Base-by-base conservation (phyloP, 2,797 vertebrate species). In the Gallinago nigripennis region DNA sequence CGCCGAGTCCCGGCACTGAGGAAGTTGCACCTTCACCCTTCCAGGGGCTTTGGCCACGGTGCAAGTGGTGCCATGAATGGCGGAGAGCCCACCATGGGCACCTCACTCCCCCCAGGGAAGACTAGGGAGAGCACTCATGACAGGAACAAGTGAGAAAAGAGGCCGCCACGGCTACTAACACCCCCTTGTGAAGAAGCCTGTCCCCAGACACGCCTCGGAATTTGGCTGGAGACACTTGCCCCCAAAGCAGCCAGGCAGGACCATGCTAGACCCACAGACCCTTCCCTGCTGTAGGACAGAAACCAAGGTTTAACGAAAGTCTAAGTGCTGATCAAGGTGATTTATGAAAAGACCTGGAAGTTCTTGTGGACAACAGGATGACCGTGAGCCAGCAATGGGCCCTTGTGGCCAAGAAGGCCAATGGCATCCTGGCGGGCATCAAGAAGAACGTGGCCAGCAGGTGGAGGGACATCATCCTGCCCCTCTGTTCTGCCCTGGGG, bases 1-100 rank as follows among this genome's bases (percentile, higher is more conserved):
- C 4, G 2, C 12, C 41, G 41, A 66, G 37, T 70, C 23, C n/a
- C 0, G 0, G 46, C 39, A 33, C 50, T 1, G 27, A 65, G 57
- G 58, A 81, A 54, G 37, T 1, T 31, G 61, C 63, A 46, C 25
- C 2, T 7, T 41, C 2, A 0, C 7, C 56, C 21, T 82, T 23
- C 21, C 15, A 13, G 20, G 33, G 66, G 10, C 58, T 84, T 33
- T 63, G 45, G 50, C 56, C 31, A 7, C 1, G 16, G 46, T 3
- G 37, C 23, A 50, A 5, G 28, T 21, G 9, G 33, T 0, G 6
- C 63, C 8, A 1, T 3, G 13, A 5, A 6, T 0, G 1, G 53
- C 24, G 16, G 8, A 24, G 28, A 65, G 45, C 51, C 35, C 63
- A 58, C 14, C 1, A 0, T 1, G 2, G 11, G 28, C 50, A 61